phyloP scores from a whole-genome alignment of 2,113 vertebrate genomes.

The Hippocampus comes region DNA sequence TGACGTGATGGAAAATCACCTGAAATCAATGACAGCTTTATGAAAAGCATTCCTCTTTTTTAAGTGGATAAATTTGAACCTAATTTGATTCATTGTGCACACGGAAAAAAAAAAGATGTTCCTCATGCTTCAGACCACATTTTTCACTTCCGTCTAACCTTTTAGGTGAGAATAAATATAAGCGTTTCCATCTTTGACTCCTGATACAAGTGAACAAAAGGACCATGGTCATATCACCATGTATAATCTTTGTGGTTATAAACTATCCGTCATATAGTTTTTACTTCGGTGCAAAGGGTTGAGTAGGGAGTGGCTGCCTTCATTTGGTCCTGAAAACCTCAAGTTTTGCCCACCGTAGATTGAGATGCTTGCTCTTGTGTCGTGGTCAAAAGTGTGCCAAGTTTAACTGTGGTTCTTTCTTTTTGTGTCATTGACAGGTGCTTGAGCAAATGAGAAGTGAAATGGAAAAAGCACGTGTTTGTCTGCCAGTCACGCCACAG shows the following conservation, averaged over 20 bases:
- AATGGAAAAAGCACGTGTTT: neutral
- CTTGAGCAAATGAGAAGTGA: neutral
- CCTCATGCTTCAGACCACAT: neutral
- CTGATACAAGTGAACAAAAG: neutral
- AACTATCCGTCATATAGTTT: conserved; percentile 12
- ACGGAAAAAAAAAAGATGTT: neutral
- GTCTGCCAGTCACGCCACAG: neutral
- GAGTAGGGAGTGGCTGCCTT: conserved; percentile 36
- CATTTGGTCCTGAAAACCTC: neutral
- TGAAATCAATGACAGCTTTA: neutral
- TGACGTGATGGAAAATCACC: neutral
- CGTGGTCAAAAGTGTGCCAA: no score
- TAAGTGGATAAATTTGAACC: neutral
- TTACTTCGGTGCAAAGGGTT: conserved; percentile 38
- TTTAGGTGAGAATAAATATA: neutral
- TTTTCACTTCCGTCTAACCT: neutral
- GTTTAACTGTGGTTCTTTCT: neutral
- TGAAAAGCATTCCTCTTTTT: neutral
- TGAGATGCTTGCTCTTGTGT: no score
- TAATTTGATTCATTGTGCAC: neutral
- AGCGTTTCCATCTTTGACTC: neutral
- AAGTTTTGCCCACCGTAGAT: neutral
- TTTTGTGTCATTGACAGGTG: neutral
- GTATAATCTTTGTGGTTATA: conserved; percentile 9
- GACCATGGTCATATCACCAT: neutral